Evolutionary conservation across 1,140 invertebrate species (phyloP), one percentile per base, ranked within the genome.

Genomic region (Armadillidium nasatum): DNA sequence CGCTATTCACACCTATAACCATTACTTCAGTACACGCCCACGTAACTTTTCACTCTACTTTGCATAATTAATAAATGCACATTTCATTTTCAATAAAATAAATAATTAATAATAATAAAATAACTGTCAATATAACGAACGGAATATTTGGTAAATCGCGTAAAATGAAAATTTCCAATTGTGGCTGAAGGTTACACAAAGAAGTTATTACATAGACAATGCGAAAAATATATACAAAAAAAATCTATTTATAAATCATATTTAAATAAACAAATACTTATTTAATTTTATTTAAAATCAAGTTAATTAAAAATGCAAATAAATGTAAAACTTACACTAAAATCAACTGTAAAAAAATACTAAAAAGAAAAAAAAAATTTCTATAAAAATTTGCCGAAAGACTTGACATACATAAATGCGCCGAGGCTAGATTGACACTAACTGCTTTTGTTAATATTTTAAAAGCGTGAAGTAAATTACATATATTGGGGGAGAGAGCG

Each of bases 1-100:
- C 74, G 69, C 77, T 76, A 81, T 78, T 80, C 79, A 80, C 77
- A 78, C 76, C 77, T 77, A 80, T 78, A 78, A 78, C 77, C 71
- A 76, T 78, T 60, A 60, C 50, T 60, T 19, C 50, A 33, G 50
- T 60, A 60, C 50, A 60, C 50, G 50, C 50, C 50, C 50, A 60
- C 50, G 11, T 60, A 60, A 60, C 50, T 60, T 60, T 60, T 60
- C 19, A 15, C 50, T 60, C 50, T 60, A 60, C 11, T 19, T 60
- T 60, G 11, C 19, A 15, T 19, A 60, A 60, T 60, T 60, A 15
- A 15, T 60, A 60, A 60, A 15, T 19, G 11, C 50, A 13, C 50
- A 15, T 13, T 60, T 60, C 19, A 60, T 19, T 60, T 60, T 60
- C 7, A 60, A 19, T 60, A 15, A 3, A 60, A 60, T 15, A 60